Evolutionary conservation across 2,888 invertebrate species (phyloP), one percentile per base, ranked within the genome.

Genomic region (Spilosoma lubricipeda): DNA sequence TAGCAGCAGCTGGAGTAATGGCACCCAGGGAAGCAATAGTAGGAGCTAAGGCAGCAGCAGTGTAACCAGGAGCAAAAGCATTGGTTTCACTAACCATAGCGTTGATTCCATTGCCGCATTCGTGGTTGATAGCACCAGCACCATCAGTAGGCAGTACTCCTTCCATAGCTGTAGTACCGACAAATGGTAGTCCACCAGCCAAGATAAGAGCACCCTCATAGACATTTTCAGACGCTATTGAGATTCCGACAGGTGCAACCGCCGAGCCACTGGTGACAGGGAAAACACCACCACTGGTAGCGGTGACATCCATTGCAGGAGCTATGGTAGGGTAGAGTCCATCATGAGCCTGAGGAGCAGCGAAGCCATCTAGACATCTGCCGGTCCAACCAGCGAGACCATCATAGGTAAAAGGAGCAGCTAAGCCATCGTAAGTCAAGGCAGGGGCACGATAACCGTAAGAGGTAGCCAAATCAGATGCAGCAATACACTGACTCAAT

Each of bases 161-260:
- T 0, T 82, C 81, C 18, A 82, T 48, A 63, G 30, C 72, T 45
- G 73, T 80, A 63, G 73, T 36, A 68, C 77, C 72, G 5, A 59
- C 64, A 23, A 83, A 83, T 5, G 82, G 82, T 65, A 80, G 69
- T 71, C 78, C 83, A 70, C 81, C 85, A 63, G 0, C 4, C 1
- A 80, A 79, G 8, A 33, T 68, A 11, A 85, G 20, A n/a, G 13
- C 15, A 27, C 85, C 85, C 39, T 84, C 84, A 30, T 72, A 76
- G 2, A 77, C 48, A 23, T 85, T 85, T 3, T 85, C 85, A 20
- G 85, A 85, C 7, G 67, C 68, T 7, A 85, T 78, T 13, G 76
- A 59, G n/a, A 81, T 66, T 23, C 92, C 92, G 23, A 84, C 82
- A 13, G 91, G 90, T 4, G 88, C 78, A 20, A 88, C 80, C 20